A percentile compares a stretch with the other conserved stretches of the same genome.
Evolutionary conservation across 2,888 invertebrate species (phyloP).

Genomic region (Clusia tigrina): DNA sequence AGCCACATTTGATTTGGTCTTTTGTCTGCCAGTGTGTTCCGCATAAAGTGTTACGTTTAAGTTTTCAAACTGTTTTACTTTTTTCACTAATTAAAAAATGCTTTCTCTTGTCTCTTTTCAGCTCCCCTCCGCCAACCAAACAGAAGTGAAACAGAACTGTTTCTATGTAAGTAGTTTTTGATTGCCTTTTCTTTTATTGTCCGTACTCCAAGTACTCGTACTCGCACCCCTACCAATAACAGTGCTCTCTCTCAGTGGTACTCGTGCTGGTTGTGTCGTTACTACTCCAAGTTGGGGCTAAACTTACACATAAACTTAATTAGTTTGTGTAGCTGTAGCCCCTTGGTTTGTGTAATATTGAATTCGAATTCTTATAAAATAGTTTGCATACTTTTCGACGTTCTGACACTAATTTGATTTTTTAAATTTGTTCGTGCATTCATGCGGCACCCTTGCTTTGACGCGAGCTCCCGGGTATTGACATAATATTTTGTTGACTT

Average conservation of each 20-base stretch:
- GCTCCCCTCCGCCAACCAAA: not conserved
- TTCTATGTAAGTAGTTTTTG: not conserved
- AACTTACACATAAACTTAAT: slow-evolving; percentile 19
- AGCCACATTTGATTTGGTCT: not conserved
- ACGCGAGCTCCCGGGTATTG: too few species aligned
- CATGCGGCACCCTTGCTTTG: not conserved
- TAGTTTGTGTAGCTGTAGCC: slow-evolving; percentile 5
- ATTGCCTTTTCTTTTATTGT: not conserved
- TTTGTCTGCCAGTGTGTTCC: too few species aligned
- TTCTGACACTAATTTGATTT: not conserved
- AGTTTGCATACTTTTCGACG: slow-evolving; percentile 15
- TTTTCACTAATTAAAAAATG: not conserved
- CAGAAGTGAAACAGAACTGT: not conserved
- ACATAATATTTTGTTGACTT: too few species aligned
- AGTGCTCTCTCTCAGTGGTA: too few species aligned
- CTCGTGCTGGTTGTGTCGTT: too few species aligned
- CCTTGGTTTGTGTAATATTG: slow-evolving; percentile 1
- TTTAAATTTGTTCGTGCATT: not conserved
- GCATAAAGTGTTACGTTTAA: not conserved
- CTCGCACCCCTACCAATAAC: too few species aligned
- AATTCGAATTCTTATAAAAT: not conserved
- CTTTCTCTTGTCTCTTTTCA: not conserved
- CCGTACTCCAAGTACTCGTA: not conserved
- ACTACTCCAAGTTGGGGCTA: slow-evolving; percentile 13
- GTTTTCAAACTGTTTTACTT: not conserved